A percentile compares a stretch with the other conserved stretches of the same genome.
These are phyloP conservation scores for Wiebesia pumilae DNA, from an alignment of 1,140 invertebrate genomes.

Conservation along the genomic window DNA sequence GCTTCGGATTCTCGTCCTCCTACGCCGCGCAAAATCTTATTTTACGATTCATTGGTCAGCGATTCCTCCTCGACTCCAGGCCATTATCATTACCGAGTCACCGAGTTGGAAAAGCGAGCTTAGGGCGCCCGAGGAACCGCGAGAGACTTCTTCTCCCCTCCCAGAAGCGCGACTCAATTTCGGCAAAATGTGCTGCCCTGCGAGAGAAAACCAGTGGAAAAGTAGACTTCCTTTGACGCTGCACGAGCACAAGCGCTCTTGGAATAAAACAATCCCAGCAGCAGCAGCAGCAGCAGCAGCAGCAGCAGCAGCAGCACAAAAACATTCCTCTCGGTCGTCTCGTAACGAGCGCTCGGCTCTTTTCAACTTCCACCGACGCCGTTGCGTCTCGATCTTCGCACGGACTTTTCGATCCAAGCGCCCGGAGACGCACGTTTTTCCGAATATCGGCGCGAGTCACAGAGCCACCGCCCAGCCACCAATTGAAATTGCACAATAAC, in stretches of 20 bases:
- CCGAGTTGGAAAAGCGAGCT: neutral
- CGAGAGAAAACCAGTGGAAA: too few relatives aligned
- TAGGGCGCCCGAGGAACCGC: too few relatives aligned
- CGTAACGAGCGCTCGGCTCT: neutral
- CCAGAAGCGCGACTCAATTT: too few relatives aligned
- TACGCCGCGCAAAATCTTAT: neutral
- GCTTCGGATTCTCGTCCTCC: too few relatives aligned
- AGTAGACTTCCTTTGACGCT: too few relatives aligned
- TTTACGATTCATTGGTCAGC: neutral
- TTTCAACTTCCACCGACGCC: neutral
- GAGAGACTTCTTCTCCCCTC: too few relatives aligned
- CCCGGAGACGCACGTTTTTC: neutral
- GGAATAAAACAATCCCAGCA: too few relatives aligned
- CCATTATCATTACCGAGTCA: neutral
- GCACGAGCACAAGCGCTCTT: too few relatives aligned
- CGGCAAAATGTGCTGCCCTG: too few relatives aligned
- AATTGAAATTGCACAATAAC: conserved; percentile 48
- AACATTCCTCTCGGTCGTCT: neutral
- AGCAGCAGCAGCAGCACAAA: neutral
- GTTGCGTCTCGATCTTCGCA: neutral
- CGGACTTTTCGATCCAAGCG: neutral
- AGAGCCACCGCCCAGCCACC: conserved; percentile 38
- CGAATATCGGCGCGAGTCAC: neutral
- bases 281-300: too few relatives aligned
- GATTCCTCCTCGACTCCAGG: neutral